Conservation (phyloP, 1,140 invertebrate species). For the Homalodisca vitripennis region DNA sequence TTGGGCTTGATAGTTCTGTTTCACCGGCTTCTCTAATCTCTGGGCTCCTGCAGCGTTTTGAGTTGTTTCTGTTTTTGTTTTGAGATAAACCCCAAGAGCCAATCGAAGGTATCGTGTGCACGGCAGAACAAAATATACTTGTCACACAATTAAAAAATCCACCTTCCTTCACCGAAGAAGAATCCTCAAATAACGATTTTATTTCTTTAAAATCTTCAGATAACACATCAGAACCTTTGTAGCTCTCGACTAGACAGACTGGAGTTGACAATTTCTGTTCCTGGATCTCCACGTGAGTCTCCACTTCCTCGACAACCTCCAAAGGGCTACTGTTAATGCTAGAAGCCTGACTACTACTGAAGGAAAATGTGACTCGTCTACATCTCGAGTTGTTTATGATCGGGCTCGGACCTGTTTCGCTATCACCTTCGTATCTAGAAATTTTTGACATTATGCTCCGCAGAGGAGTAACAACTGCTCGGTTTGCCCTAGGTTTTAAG, state of each 20-base stretch:
- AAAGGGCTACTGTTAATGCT: not conserved
- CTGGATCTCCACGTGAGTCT: not conserved
- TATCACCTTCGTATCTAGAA: not conserved
- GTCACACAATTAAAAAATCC: not conserved
- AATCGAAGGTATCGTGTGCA: not conserved
- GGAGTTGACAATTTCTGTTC: too few species aligned
- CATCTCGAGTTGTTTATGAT: not conserved
- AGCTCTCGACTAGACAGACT: too few species aligned
- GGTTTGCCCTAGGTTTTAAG: not conserved
- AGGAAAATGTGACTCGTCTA: slow-evolving; percentile 6
- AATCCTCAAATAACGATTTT: not conserved
- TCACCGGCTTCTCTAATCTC: not conserved
- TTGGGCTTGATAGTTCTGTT: not conserved
- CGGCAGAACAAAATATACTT: not conserved
- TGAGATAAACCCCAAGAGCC: not conserved
- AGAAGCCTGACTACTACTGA: not conserved
- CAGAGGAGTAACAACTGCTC: not conserved
- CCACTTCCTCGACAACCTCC: not conserved
- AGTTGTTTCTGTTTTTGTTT: not conserved
- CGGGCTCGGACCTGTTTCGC: not conserved
- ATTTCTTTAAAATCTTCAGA: not conserved
- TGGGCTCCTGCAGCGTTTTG: not conserved
- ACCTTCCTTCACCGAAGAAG: not conserved
- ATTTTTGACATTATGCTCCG: slow-evolving; percentile 2
- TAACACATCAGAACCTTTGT: too few species aligned